Percentiles rank a stretch among this genome's conserved stretches.
These are phyloP conservation scores for Eulemur mongoz DNA, from an alignment of 2,797 vertebrate genomes.

Conservation along the genomic window DNA sequence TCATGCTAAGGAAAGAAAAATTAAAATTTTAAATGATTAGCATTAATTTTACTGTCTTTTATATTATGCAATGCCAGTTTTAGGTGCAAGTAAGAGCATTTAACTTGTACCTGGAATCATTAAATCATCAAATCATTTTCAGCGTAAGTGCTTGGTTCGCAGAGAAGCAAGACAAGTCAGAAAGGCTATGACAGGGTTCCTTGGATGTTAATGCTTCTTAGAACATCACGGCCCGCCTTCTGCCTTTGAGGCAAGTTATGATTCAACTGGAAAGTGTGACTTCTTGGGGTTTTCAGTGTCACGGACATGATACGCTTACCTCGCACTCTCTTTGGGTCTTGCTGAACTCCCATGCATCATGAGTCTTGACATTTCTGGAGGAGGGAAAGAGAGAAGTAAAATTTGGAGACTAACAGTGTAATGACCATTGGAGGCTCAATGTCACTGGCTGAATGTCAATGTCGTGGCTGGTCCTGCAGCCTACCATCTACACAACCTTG, in stretches of 20 bases:
- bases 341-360: rapidly evolving
- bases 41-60: background rate
- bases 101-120: background rate
- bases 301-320: background rate
- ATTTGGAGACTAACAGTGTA: background rate
- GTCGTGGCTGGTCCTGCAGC: background rate
- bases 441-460: background rate
- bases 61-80: background rate
- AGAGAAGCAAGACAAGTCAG: background rate
- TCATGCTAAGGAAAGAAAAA: background rate
- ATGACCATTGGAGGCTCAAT: rapidly evolving
- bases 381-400: background rate
- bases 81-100: background rate
- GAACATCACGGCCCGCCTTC: background rate
- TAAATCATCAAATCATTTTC: background rate
- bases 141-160: rapidly evolving
- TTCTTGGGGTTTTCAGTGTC: background rate
- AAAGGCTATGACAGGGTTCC: background rate
- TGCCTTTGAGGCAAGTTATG: background rate
- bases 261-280: background rate
- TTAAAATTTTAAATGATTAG: background rate
- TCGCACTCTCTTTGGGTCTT: background rate
- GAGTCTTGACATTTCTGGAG: background rate
- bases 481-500: rapidly evolving
- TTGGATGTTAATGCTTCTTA: background rate